These are phyloP conservation scores for Gila robusta DNA, from an alignment of 2,797 vertebrate genomes.

Conservation along the genomic window DNA sequence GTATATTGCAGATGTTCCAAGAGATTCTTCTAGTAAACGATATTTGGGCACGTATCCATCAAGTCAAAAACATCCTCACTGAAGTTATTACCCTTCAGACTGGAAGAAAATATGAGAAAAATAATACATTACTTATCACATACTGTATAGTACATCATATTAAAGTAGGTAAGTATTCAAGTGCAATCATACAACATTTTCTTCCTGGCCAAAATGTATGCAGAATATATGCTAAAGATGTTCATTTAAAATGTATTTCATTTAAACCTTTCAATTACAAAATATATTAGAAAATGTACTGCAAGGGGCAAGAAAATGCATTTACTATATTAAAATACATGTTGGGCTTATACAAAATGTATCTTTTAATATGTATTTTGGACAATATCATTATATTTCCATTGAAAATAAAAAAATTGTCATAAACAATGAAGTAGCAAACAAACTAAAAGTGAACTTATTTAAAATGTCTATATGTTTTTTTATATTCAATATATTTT, in stretches of 20 bases:
- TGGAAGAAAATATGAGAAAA: slow-evolving; percentile 59
- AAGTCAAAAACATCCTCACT: slow-evolving; percentile 71
- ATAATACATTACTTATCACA: background rate
- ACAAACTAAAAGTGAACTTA: background rate
- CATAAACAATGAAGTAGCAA: background rate
- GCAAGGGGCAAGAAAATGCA: background rate
- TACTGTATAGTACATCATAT: background rate
- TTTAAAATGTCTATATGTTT: background rate
- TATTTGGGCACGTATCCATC: slow-evolving; percentile 68
- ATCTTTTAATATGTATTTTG: background rate
- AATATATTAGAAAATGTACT: background rate
- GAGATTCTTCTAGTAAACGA: slow-evolving; percentile 66
- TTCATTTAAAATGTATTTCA: background rate
- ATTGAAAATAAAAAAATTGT: background rate
- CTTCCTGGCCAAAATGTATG: background rate
- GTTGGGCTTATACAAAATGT: background rate
- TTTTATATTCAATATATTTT: background rate
- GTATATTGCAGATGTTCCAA: background rate
- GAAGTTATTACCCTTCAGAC: slow-evolving; percentile 77
- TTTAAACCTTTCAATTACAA: background rate
- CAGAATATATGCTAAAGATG: background rate
- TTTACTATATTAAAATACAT: background rate
- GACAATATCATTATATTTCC: background rate
- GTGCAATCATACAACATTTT: background rate
- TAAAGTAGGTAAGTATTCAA: too few species aligned